Evolutionary conservation across 1,140 invertebrate species (phyloP), one percentile per base, ranked within the genome.

Genomic region (Drosophila punjabiensis): DNA sequence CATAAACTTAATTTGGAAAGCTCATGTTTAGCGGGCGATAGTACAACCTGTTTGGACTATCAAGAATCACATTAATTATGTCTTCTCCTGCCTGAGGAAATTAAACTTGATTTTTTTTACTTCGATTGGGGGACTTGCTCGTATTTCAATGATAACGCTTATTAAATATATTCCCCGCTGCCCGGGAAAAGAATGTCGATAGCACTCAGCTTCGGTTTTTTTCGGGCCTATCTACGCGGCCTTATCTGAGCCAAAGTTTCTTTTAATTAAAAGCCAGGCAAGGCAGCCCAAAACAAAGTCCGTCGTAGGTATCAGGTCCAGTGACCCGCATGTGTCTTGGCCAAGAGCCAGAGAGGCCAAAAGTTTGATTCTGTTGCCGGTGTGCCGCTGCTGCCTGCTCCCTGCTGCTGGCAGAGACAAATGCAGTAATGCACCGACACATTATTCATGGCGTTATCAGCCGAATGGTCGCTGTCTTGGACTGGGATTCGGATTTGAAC

Each of bases 241-340:
- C 86, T 91, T 91, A 91, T 91, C 89, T 79, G 67, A 91, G 70
- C 82, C 62, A 66, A 91, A 91, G 89, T 91, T 92, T 82, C 79
- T 92, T 91, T 91, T 91, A 91, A 91, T 91, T 92, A 91, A 91
- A 92, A 88, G 84, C 84, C 50, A 82, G 78, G 83, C 71, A 85
- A 73, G 33, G 33, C 55, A 37, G 53, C 61, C 58, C 76, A 67
- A 80, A 81, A 82, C 76, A 81, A 41, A 65, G 61, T 61, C 69
- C 62, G 33, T 45, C 53, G 81, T 60, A 63, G 63, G 50, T 53
- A 16, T 11, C 50, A 52, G 28, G 28, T 89, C 89, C 88, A 92
- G 82, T 91, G 89, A 92, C 89, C 89, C 89, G 89, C 84, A 85
- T 84, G 50, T 56, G 75, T 69, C 69, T 81, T 79, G 76, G 77